These are phyloP conservation scores for Cerceris rybyensis DNA, from an alignment of 2,888 invertebrate species.

Conservation along the genomic window DNA sequence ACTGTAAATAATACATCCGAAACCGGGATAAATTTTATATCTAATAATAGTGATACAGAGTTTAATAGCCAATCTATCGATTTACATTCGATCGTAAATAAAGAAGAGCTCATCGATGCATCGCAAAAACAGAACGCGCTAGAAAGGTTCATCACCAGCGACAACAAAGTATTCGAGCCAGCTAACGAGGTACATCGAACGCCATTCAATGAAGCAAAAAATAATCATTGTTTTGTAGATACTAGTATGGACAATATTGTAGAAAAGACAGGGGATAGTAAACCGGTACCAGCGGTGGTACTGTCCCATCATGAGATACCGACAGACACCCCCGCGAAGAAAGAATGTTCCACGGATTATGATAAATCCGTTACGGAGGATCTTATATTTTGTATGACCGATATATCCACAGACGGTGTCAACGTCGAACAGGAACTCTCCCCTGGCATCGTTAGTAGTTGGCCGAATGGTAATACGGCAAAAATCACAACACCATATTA, in stretches of 20 bases:
- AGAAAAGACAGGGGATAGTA: slow-evolving; percentile 6
- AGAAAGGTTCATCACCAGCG: slow-evolving; percentile 14
- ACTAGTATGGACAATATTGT: slow-evolving; percentile 15
- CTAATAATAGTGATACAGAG: slow-evolving; percentile 39
- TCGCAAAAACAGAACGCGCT: slow-evolving; percentile 13
- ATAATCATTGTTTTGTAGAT: slow-evolving; percentile 17
- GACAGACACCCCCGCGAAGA: not conserved
- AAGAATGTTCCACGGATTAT: slow-evolving; percentile 21
- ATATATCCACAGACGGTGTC: slow-evolving; percentile 59
- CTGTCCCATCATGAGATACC: slow-evolving; percentile 15
- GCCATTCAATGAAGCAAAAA: slow-evolving; percentile 16
- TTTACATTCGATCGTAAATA: slow-evolving; percentile 28
- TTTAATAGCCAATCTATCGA: slow-evolving; percentile 18
- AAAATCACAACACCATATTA: slow-evolving; percentile 39
- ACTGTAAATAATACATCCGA: slow-evolving; percentile 57
- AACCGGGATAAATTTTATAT: slow-evolving; percentile 29
- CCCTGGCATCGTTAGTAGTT: slow-evolving; percentile 28
- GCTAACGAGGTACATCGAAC: slow-evolving; percentile 31
- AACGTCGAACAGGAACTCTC: slow-evolving; percentile 49
- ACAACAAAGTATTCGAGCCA: slow-evolving; percentile 25
- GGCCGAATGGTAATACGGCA: slow-evolving; percentile 35
- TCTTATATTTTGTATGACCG: slow-evolving; percentile 70
- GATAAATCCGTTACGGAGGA: slow-evolving; percentile 65
- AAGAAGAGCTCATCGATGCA: slow-evolving; percentile 29
- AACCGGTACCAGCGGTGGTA: slow-evolving; percentile 32